Evolutionary conservation across 2,888 invertebrate genomes (phyloP), one percentile per base, ranked within the genome.

Genomic region (Pycnomerus fuliginosus): DNA sequence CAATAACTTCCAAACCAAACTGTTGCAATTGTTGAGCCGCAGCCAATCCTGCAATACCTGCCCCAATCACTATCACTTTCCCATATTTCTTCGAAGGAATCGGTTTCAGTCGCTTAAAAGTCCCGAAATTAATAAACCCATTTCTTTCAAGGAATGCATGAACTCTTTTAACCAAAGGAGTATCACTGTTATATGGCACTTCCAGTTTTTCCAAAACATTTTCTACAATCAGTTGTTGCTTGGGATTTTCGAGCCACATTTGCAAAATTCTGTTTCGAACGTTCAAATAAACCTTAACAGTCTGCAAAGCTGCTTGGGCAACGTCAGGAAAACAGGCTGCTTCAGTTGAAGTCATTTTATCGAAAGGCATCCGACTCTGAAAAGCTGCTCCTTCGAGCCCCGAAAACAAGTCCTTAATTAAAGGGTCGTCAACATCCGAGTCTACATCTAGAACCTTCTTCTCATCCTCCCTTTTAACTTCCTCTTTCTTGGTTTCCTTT

Each of bases 71-170:
- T 35, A 81, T 80, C 14, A 71, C 72, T 70, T 84, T 85, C 1
- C 84, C 84, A 47, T 79, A 74, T 56, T 83, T 82, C 61, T 84
- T 83, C 10, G 68, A 64, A 3, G 84, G 80, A 47, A 82, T 78
- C 39, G 88, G 84, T 64, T 88, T 88, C 2, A 89, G 71, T 22
- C 92, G 79, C 68, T 94, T 92, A 72, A 93, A 99, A 33, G 96
- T 87, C 0, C 99, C 99, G 76, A 93, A 98, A 75, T 99, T 99
- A 50, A 99, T 95, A 62, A 90, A 94, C 1, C 98, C 97, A 72
- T 97, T 93, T 28, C 99, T 80, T 65, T 97, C 93, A 22, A 99
- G 76, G 71, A 90, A 99, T 0, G 89, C 86, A 74, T 94, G 94
- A 16, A 92, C 82, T 53, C 96, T 80, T 65, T 84, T 80, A 1